Percentiles rank a stretch among this genome's conserved stretches.
These are phyloP conservation scores for Tyria jacobaeae DNA, from an alignment of 2,888 invertebrate species.

Conservation along the genomic window DNA sequence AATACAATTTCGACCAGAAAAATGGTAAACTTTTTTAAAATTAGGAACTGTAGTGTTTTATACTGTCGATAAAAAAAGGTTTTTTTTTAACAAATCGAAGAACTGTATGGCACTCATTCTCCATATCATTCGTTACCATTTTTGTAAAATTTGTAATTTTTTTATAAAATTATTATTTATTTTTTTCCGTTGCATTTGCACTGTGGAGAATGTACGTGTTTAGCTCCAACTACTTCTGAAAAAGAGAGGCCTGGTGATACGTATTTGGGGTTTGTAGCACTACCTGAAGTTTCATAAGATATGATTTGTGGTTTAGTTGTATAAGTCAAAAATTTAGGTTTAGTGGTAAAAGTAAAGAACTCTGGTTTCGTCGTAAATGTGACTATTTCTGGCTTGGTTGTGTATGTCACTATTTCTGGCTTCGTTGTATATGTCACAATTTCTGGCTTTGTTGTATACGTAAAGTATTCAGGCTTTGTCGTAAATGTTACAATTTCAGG, in stretches of 20 bases:
- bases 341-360: conserved; percentile 58
- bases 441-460: conserved; percentile 61
- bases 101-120: conserved; percentile 69
- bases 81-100: conserved; percentile 14
- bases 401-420: conserved; percentile 61
- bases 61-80: conserved; percentile 39
- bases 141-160: conserved; percentile 22
- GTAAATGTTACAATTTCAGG: conserved; percentile 65
- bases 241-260: conserved; percentile 74
- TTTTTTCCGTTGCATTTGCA: conserved; percentile 80
- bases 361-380: conserved; percentile 63
- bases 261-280: conserved; percentile 74
- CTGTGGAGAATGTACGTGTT: conserved; percentile 68
- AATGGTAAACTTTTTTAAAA: conserved; percentile 47
- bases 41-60: conserved; percentile 64
- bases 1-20: conserved; percentile 25
- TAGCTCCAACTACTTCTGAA: conserved; percentile 61
- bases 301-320: conserved; percentile 73
- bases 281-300: conserved; percentile 75
- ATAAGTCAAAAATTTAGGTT: conserved; percentile 63
- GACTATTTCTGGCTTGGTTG: conserved; percentile 61
- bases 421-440: conserved; percentile 59
- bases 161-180: conserved; percentile 36
- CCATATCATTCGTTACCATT: conserved; percentile 48
- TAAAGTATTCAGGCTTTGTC: conserved; percentile 62